Evolutionary conservation across 2,113 vertebrate genomes (phyloP).

Genomic region (Struthio camelus): DNA sequence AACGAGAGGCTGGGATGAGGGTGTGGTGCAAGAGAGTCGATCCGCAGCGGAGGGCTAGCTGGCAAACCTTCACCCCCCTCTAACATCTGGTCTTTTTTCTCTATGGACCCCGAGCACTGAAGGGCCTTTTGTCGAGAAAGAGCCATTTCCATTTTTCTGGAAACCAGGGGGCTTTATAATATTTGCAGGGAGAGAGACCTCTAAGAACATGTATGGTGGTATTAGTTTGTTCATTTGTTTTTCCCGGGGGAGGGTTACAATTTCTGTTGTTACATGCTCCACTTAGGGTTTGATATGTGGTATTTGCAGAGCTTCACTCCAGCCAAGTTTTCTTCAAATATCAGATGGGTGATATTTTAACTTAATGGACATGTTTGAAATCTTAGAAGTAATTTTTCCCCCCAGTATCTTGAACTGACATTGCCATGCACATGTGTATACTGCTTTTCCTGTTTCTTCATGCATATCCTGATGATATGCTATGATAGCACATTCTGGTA

Average conservation of each 20-base stretch:
- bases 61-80: background rate
- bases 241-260: background rate
- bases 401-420: background rate
- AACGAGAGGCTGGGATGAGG: conserved; percentile 10
- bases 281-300: background rate
- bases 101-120: background rate
- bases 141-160: background rate
- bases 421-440: background rate
- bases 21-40: conserved; percentile 22
- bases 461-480: background rate
- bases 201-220: background rate
- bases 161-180: background rate
- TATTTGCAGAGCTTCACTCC: background rate
- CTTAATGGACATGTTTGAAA: background rate
- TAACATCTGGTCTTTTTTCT: background rate
- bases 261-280: background rate
- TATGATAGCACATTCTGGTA: conserved; percentile 4
- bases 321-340: conserved; percentile 11
- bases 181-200: background rate
- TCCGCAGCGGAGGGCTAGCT: conserved; percentile 10
- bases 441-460: conserved; percentile 1
- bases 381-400: background rate
- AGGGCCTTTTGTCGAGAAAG: background rate
- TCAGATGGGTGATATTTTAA: background rate
- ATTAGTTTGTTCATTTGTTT: background rate